Evolutionary conservation across 1,140 invertebrate species (phyloP).

Genomic region (Armadillidium nasatum): DNA sequence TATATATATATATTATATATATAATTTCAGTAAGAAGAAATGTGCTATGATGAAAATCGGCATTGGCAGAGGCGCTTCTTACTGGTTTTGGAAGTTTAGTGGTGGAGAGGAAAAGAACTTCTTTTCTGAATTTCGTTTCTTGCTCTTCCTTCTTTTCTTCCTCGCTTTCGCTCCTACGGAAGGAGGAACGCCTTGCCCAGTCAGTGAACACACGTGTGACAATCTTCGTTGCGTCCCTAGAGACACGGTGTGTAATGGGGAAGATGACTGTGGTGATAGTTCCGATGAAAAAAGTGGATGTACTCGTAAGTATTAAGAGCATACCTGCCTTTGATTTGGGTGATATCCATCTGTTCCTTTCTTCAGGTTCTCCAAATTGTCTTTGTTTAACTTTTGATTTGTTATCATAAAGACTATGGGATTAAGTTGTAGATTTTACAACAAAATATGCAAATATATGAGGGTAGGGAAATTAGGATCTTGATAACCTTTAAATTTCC

Average conservation of each 20-base stretch:
- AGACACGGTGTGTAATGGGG: constrained; percentile 38
- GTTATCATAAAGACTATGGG: too few relatives aligned
- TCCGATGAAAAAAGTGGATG: constrained; percentile 41
- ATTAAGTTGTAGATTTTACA: too few relatives aligned
- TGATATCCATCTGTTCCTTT: neutral
- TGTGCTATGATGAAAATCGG: neutral
- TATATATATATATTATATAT: constrained; percentile 9
- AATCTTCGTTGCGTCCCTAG: constrained; percentile 41
- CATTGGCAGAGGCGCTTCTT: neutral
- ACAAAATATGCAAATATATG: too few relatives aligned
- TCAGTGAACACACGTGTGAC: constrained; percentile 43
- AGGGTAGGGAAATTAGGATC: too few relatives aligned
- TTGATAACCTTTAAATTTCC: too few relatives aligned
- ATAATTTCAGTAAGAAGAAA: neutral
- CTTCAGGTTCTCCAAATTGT: too few relatives aligned
- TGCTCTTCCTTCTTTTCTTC: neutral
- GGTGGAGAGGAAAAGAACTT: neutral
- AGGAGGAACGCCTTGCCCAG: constrained; percentile 36
- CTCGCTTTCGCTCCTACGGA: neutral
- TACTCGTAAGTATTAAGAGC: constrained; percentile 29
- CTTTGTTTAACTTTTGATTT: too few relatives aligned
- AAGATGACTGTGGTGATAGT: constrained; percentile 39
- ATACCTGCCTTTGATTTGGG: neutral
- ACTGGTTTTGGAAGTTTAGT: neutral
- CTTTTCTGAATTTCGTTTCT: neutral